These are phyloP conservation scores for Campoplex nolae DNA, from an alignment of 2,888 invertebrate genomes.

Conservation along the genomic window DNA sequence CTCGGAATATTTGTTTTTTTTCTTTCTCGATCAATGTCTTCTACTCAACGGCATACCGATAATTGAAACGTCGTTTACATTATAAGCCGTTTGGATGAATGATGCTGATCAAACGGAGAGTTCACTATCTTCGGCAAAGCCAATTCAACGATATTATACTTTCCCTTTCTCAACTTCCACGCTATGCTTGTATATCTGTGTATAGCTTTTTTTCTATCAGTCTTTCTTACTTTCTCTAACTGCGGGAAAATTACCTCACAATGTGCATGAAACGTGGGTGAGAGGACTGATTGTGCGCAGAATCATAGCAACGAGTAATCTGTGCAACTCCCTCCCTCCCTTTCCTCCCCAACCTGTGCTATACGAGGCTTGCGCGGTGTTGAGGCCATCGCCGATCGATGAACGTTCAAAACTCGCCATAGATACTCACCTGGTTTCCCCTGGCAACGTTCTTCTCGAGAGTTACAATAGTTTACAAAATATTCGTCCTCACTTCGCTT, in stretches of 20 bases:
- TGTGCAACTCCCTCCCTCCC: neutral
- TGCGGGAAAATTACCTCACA: neutral
- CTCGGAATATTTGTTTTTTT: neutral
- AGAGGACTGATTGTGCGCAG: slow-evolving; percentile 59
- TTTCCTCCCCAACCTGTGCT: slow-evolving; percentile 8
- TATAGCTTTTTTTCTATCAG: neutral
- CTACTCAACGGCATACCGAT: neutral
- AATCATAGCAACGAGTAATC: slow-evolving; percentile 39
- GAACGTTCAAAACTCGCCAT: slow-evolving; percentile 35
- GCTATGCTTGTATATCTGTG: neutral
- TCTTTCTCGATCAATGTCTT: neutral
- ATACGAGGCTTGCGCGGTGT: slow-evolving; percentile 15
- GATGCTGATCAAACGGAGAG: slow-evolving; percentile 41
- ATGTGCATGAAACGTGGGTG: slow-evolving; percentile 46
- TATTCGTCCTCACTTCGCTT: neutral
- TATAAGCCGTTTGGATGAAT: slow-evolving; percentile 24
- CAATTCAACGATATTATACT: slow-evolving; percentile 37
- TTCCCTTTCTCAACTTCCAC: neutral
- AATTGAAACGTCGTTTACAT: slow-evolving; percentile 1
- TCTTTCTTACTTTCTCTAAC: slow-evolving; percentile 6
- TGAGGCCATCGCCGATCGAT: slow-evolving; percentile 59
- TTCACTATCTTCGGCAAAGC: slow-evolving; percentile 41
- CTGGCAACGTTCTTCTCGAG: neutral
- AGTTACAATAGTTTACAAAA: neutral
- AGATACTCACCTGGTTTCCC: slow-evolving; percentile 34